These are phyloP conservation scores for Takifugu rubripes DNA, from an alignment of 2,797 vertebrate species.

Conservation along the genomic window DNA sequence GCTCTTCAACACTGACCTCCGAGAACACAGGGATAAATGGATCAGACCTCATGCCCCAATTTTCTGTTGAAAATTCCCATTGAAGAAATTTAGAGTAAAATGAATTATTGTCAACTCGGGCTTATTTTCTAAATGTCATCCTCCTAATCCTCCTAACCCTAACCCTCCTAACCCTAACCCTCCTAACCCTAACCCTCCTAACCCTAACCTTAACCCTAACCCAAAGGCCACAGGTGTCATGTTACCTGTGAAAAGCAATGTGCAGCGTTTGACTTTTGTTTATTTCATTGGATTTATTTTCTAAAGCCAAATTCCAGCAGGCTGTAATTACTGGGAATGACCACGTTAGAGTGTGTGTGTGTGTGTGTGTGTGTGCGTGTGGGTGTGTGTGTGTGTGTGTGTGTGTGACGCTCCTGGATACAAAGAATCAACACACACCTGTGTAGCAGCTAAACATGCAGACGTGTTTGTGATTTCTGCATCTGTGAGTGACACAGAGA, in stretches of 20 bases:
- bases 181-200: too few species aligned
- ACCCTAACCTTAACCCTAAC: too few species aligned
- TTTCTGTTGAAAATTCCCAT: constrained; percentile 9
- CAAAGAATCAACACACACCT: constrained; percentile 17
- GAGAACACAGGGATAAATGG: constrained; percentile 22
- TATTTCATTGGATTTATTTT: constrained; percentile 55
- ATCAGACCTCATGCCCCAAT: constrained; percentile 1
- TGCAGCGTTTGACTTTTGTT: constrained; percentile 56
- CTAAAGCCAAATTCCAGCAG: constrained; percentile 59
- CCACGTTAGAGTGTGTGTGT: constrained; percentile 31
- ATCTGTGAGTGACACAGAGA: too few species aligned
- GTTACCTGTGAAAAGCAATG: constrained; percentile 14
- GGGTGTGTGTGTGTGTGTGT: not conserved
- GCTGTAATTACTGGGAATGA: constrained; percentile 51
- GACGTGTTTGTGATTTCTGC: constrained; percentile 11
- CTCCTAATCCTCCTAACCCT: not conserved
- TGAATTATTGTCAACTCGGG: constrained; percentile 11
- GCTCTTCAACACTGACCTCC: constrained; percentile 17
- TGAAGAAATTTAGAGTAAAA: constrained; percentile 10
- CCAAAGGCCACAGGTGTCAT: constrained; percentile 24
- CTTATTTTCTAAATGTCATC: constrained; percentile 24
- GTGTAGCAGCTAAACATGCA: constrained; percentile 8
- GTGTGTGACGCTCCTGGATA: constrained; percentile 25
- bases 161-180: too few species aligned
- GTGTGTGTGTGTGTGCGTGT: too few species aligned